Percentiles rank a stretch among this genome's conserved stretches.
phyloP scores from a whole-genome alignment of 2,888 invertebrate genomes.

The Digitonthophagus gazella region DNA sequence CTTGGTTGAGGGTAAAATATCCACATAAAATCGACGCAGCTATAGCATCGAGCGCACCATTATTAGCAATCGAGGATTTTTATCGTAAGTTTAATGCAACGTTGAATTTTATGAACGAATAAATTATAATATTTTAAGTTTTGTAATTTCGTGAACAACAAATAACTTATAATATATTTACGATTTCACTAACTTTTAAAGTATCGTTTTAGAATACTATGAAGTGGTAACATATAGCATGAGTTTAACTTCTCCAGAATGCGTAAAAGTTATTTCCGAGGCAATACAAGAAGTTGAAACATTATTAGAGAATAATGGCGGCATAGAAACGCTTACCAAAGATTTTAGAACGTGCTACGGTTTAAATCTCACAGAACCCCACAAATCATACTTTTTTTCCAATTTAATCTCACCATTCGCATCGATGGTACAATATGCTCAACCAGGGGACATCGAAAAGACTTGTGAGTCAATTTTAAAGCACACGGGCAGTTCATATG shows the following conservation, averaged over 20 bases:
- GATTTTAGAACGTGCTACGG: constrained; percentile 49
- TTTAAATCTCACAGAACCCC: constrained; percentile 39
- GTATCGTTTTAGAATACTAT: constrained; percentile 53
- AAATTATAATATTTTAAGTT: too few species aligned
- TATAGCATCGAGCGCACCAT: constrained; percentile 61
- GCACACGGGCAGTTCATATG: constrained; percentile 24
- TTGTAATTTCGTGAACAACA: too few species aligned
- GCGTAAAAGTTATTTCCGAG: constrained; percentile 49
- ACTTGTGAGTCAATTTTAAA: constrained; percentile 27
- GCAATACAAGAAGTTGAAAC: constrained; percentile 47
- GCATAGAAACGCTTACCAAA: constrained; percentile 4
- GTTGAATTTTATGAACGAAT: not conserved
- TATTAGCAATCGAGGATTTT: constrained; percentile 59
- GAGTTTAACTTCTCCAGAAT: constrained; percentile 45
- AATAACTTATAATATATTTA: not conserved
- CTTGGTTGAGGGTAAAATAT: constrained; percentile 60
- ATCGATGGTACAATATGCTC: constrained; percentile 32
- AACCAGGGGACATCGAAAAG: constrained; percentile 16
- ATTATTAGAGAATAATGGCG: constrained; percentile 37
- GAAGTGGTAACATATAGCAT: constrained; percentile 56
- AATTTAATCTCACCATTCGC: constrained; percentile 27
- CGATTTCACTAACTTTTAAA: not conserved
- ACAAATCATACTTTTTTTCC: constrained; percentile 30
- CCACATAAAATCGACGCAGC: constrained; percentile 60
- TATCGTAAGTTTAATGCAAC: constrained; percentile 48